Evolutionary conservation across 2,888 invertebrate genomes (phyloP), one percentile per base, ranked within the genome.

Genomic region (Drymonia ruficornis): DNA sequence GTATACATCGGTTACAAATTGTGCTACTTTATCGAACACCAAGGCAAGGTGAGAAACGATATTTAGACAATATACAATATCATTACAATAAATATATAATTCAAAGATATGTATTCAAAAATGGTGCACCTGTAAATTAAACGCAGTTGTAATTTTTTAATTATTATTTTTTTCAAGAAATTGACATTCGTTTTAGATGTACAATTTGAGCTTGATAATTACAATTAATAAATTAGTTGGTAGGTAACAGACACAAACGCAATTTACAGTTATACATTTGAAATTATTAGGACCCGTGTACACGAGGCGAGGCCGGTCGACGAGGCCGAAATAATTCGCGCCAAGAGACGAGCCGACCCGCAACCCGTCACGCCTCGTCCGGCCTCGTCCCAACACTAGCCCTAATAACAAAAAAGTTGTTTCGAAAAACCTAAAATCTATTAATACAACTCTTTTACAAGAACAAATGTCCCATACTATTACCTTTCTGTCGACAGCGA

Each of bases 1-100:
- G 92, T 92, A 92, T 92, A 92, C 92, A 90, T 92, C 81, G 90
- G 91, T 92, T 92, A 88, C 92, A 90, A 70, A 88, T 92, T 90
- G 92, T 92, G 91, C 92, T 91, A 90, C 84, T 77, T 78, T 83
- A 85, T 72, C 86, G 86, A 91, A 91, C 92, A 91, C 91, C 87
- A 91, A 92, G 93, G 91, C 92, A 89, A 87, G 88, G 89, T 89
- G 89, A 79, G 67, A 68, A 87, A 85, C 79, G 80, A 84, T 84
- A 89, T 87, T 71, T 70, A 70, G 70, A 76, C 80, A 81, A 82
- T 69, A 75, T 78, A 80, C 77, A 80, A 76, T 78, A 84, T 74
- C 59, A 74, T 72, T 79, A 81, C 76, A 79, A 86, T 87, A 87
- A 81, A 89, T 87, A 88, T 80, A 83, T 78, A 83, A 81, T 86